Percentiles rank a stretch among this genome's conserved stretches.
These are phyloP conservation scores for Diadophis punctatus DNA, from an alignment of 2,113 vertebrate genomes.

Conservation along the genomic window DNA sequence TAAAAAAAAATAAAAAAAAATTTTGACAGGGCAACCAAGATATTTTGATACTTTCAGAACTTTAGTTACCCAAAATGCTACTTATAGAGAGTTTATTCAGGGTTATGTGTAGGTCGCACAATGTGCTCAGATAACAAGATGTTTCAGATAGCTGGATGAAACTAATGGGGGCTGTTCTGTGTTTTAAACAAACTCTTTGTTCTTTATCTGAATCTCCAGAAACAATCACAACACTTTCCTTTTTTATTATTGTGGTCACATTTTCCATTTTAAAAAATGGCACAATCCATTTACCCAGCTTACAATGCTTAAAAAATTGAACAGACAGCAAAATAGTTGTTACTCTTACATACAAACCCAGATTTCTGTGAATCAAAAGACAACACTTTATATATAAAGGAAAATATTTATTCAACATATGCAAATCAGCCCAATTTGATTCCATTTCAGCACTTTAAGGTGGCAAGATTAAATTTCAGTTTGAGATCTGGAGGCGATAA, in stretches of 20 bases:
- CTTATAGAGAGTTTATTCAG: neutral
- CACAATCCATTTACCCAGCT: neutral
- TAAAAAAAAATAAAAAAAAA: no score
- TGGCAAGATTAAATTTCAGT: neutral
- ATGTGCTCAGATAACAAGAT: constrained; percentile 20
- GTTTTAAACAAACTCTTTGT: constrained; percentile 6
- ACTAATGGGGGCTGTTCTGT: neutral
- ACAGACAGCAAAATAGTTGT: neutral
- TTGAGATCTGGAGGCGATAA: neutral
- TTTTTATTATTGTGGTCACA: neutral
- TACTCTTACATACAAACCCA: neutral
- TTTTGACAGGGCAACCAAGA: neutral
- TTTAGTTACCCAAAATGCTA: constrained; percentile 2
- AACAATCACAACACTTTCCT: neutral
- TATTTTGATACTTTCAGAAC: neutral
- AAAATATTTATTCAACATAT: neutral
- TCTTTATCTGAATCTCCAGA: neutral
- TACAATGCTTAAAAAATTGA: neutral
- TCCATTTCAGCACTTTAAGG: neutral
- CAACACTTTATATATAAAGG: neutral
- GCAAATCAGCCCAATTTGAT: neutral
- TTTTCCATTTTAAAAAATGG: neutral
- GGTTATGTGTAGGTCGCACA: neutral
- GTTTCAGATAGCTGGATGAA: constrained; percentile 13
- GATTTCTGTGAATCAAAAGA: neutral